Percentiles rank a stretch among this genome's conserved stretches.
These are phyloP conservation scores for Piprites chloris DNA, from an alignment of 2,113 vertebrate genomes.

Conservation along the genomic window DNA sequence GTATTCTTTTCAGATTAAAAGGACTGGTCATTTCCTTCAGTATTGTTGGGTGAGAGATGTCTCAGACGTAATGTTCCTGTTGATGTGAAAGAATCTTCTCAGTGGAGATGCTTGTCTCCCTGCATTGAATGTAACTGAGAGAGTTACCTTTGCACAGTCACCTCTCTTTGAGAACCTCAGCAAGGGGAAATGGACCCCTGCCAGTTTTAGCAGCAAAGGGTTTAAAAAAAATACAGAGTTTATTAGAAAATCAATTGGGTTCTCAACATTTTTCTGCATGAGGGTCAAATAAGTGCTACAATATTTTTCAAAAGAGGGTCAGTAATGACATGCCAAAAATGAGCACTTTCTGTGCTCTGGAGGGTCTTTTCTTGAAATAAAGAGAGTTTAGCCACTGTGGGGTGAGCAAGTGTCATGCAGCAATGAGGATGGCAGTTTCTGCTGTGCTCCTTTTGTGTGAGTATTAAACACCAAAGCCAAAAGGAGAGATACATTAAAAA, in stretches of 20 bases:
- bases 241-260: background rate
- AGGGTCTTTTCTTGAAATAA: background rate
- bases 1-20: background rate
- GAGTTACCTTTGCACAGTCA: background rate
- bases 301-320: background rate
- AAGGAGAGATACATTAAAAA: background rate
- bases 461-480: background rate
- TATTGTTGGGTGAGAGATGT: background rate
- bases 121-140: background rate
- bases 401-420: background rate
- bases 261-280: background rate
- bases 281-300: background rate
- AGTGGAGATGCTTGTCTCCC: background rate
- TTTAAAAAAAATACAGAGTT: background rate
- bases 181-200: background rate
- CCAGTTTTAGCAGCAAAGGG: background rate
- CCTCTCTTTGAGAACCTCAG: background rate
- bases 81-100: background rate
- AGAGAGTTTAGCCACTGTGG: background rate
- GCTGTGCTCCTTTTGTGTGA: background rate
- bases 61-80: accelerated
- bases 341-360: background rate
- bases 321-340: background rate
- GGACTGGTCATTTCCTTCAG: background rate
- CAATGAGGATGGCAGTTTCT: background rate